phyloP scores from a whole-genome alignment of 2,113 vertebrate genomes.

The Anas platyrhynchos region DNA sequence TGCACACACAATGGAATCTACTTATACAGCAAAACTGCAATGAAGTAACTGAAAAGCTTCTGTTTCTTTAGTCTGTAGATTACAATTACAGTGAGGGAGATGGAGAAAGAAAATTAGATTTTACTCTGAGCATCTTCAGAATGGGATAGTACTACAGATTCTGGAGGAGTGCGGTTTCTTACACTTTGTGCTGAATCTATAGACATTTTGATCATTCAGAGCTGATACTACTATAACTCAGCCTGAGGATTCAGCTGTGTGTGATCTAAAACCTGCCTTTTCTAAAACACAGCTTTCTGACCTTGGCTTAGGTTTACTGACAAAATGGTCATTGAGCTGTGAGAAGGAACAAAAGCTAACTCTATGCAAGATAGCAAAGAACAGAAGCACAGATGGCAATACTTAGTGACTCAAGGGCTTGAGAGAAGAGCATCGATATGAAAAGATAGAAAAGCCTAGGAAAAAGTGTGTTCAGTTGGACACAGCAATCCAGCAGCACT shows the following conservation, averaged over 20 bases:
- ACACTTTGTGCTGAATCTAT: neutral
- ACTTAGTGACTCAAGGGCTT: neutral
- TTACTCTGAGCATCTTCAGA: neutral
- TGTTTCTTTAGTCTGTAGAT: rapidly evolving
- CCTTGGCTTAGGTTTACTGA: neutral
- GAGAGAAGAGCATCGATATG: neutral
- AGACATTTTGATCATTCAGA: neutral
- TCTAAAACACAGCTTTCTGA: neutral
- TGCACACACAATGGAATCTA: neutral
- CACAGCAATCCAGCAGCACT: neutral
- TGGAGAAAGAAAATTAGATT: neutral
- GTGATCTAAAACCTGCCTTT: neutral
- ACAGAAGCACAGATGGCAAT: neutral
- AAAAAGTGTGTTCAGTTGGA: rapidly evolving
- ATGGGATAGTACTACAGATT: too few relatives aligned
- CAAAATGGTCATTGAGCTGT: neutral
- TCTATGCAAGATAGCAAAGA: neutral
- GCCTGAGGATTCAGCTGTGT: neutral
- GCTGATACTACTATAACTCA: neutral
- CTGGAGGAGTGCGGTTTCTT: neutral
- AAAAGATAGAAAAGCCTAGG: neutral
- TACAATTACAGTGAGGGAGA: neutral
- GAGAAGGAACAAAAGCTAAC: neutral
- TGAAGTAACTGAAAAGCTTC: neutral
- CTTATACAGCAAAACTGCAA: neutral